Evolutionary conservation across 2,888 invertebrate genomes (phyloP).

Genomic region (Drosophila differens): DNA sequence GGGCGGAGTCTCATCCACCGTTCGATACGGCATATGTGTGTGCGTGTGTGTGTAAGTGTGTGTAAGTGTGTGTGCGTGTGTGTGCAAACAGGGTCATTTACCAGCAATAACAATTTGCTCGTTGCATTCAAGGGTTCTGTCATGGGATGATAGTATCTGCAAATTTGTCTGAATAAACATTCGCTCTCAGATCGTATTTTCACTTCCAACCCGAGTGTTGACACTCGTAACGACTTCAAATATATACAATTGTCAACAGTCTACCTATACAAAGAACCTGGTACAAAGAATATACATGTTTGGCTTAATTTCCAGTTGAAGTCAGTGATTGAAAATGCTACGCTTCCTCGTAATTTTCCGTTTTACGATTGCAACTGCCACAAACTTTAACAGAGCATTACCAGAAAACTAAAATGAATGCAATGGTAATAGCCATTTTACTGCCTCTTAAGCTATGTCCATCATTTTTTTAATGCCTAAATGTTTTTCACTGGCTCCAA

Average conservation of each 20-base stretch:
- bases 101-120: slow-evolving; percentile 30
- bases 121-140: slow-evolving; percentile 11
- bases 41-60: slow-evolving; percentile 5
- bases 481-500: not conserved
- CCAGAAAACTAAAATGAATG: not conserved
- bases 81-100: slow-evolving; percentile 27
- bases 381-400: not conserved
- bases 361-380: not conserved
- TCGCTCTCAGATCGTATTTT: slow-evolving; percentile 25
- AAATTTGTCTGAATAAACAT: slow-evolving; percentile 53
- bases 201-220: slow-evolving; percentile 16
- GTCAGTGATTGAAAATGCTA: not conserved
- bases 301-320: not conserved
- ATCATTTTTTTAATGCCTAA: not conserved
- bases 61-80: slow-evolving; percentile 2
- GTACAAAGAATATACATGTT: not conserved
- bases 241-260: slow-evolving; percentile 13
- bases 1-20: slow-evolving; percentile 58
- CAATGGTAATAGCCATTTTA: not conserved
- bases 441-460: not conserved
- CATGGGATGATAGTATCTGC: slow-evolving; percentile 12
- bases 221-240: slow-evolving; percentile 25
- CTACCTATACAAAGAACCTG: not conserved
- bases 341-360: not conserved
- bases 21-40: slow-evolving; percentile 22